Conservation (phyloP, 2,797 vertebrate species). For the Poeciliopsis presidionis region DNA sequence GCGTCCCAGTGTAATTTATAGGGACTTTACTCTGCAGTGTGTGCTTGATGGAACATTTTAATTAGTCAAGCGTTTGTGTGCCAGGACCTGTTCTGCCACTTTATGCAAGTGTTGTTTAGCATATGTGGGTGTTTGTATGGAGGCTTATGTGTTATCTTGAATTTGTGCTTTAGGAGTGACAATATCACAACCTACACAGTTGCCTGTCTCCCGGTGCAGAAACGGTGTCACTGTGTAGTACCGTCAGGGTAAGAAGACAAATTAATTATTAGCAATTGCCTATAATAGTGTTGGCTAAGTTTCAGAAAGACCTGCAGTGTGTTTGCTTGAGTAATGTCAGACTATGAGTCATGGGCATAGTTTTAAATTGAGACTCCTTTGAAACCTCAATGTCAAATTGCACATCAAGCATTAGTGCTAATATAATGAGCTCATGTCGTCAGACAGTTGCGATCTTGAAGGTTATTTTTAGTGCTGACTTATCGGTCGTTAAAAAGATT, state of each 20-base stretch:
- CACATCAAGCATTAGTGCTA: not conserved
- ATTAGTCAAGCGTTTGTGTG: conserved; percentile 56
- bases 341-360: not conserved
- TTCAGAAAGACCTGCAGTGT: not conserved
- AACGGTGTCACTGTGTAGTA: conserved; percentile 24
- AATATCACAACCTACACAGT: conserved; percentile 68
- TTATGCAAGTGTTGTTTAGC: conserved; percentile 76
- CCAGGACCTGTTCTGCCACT: conserved; percentile 68
- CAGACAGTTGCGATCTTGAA: not conserved
- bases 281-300: conserved; percentile 4
- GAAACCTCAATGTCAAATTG: not conserved
- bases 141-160: conserved; percentile 76
- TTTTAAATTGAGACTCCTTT: not conserved
- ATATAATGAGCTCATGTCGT: not conserved
- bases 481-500: conserved; percentile 34
- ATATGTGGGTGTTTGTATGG: conserved; percentile 76
- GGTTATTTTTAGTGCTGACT: not conserved
- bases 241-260: conserved; percentile 8
- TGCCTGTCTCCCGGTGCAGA: conserved; percentile 59
- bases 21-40: conserved; percentile 30
- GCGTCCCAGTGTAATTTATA: conserved; percentile 29
- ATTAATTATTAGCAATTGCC: conserved; percentile 40
- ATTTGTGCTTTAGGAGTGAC: conserved; percentile 67
- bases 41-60: conserved; percentile 60
- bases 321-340: not conserved